Base-by-base conservation (phyloP, 2,888 invertebrate genomes). In the Trisateles emortualis region DNA sequence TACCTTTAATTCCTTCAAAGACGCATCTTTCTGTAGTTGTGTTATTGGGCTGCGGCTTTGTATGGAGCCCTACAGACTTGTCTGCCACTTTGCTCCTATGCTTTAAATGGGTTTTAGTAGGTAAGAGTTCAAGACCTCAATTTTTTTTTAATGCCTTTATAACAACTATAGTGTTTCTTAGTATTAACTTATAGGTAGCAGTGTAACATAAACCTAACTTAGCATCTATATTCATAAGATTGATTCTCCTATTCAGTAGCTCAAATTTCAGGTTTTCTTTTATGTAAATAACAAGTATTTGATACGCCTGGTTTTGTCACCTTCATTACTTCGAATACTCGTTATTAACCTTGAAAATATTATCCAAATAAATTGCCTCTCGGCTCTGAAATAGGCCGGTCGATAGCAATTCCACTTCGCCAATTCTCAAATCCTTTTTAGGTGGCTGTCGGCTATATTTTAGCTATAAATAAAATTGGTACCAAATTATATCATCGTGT, bases 401-500 rank as follows among this genome's bases (percentile, higher is more conserved):
- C 68, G 57, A 70, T 66, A 70, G 55, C 64, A 64, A 64, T 68
- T 56, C 68, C 63, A 54, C 57, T 52, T 49, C 45, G 40, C 35
- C 40, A 47, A 44, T 46, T 50, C 49, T 30, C 49, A 66, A 72
- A 72, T 68, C 70, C 69, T 64, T 68, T 67, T 65, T 61, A 64
- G 66, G 52, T 53, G 52, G 52, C 36, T 68, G 56, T 59, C 66
- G 58, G 49, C 69, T 64, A 66, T 70, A 68, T 70, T 68, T 72
- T 54, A 56, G 68, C 73, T 50, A 70, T 72, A 72, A 72, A 72
- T 70, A 72, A 72, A 72, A 65, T 70, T 68, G 64, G 51, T 58
- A 73, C 58, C 70, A 79, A 78, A 79, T 77, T 76, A 79, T 77
- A 79, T 76, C 74, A 77, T 70, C 59, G 59, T 68, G 70, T 71